Evolutionary conservation across 2,888 invertebrate genomes (phyloP).

Genomic region (Drosophila fulvimacula): DNA sequence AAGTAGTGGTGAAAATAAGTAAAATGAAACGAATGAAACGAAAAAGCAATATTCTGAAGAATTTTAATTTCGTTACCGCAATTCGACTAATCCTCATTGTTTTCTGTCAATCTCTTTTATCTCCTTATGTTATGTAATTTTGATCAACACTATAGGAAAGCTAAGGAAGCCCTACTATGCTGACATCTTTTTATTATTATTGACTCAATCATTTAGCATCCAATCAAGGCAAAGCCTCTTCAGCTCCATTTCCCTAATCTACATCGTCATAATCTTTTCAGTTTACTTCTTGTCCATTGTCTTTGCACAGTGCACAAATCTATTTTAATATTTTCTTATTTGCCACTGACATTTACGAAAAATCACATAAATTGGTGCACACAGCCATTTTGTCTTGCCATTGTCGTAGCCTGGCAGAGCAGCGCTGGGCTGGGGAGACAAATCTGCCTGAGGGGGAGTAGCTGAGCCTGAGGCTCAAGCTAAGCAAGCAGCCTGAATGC

Average conservation of each 20-base stretch:
- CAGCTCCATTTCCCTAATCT: constrained; percentile 36
- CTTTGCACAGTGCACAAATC: constrained; percentile 73
- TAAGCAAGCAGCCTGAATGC: constrained; percentile 27
- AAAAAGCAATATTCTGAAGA: not conserved
- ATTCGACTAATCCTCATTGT: not conserved
- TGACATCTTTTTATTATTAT: constrained; percentile 21
- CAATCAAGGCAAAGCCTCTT: constrained; percentile 46
- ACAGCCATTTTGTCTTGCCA: constrained; percentile 67
- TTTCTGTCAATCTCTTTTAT: not conserved
- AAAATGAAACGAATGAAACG: not conserved
- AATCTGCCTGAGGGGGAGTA: constrained; percentile 7
- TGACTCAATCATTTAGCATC: constrained; percentile 38
- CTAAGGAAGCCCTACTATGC: not conserved
- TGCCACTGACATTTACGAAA: constrained; percentile 79
- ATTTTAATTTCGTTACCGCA: not conserved
- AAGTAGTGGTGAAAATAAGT: constrained; percentile 10
- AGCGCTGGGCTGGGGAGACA: not conserved
- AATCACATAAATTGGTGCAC: constrained; percentile 78
- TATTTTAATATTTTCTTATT: constrained; percentile 81
- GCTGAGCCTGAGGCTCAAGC: constrained; percentile 14
- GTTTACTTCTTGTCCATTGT: constrained; percentile 56
- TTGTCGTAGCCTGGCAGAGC: constrained; percentile 6
- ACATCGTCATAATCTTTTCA: constrained; percentile 38
- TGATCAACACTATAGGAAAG: not conserved
- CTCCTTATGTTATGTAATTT: too few relatives aligned